A percentile compares a stretch with the other conserved stretches of the same genome.
Evolutionary conservation across 1,140 invertebrate genomes (phyloP).

Genomic region (Ganaspis sp.): DNA sequence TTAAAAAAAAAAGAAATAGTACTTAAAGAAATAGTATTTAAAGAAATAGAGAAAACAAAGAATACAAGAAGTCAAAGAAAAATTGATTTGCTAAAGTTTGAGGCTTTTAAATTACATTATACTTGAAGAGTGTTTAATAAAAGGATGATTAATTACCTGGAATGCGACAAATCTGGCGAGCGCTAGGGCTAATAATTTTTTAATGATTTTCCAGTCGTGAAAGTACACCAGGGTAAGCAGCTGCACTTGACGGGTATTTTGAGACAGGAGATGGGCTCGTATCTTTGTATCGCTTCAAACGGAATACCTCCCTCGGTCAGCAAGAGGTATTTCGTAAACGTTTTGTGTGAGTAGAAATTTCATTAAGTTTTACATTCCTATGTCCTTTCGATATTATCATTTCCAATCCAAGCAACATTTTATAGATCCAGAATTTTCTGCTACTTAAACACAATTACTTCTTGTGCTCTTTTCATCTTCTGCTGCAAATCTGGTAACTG

Average conservation of each 20-base stretch:
- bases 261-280: constrained; percentile 89
- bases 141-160: neutral
- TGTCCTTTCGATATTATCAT: constrained; percentile 5
- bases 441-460: constrained; percentile 11
- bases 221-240: constrained; percentile 81
- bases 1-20: too few species aligned
- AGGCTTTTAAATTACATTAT: neutral
- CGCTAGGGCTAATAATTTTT: neutral
- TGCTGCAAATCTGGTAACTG: neutral
- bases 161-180: neutral
- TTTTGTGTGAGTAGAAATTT: constrained; percentile 86
- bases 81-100: neutral
- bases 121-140: neutral
- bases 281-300: constrained; percentile 92
- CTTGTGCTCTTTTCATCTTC: neutral
- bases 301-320: constrained; percentile 90
- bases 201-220: constrained; percentile 75
- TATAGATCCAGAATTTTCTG: constrained; percentile 34
- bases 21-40: too few species aligned
- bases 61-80: too few species aligned
- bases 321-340: constrained; percentile 87
- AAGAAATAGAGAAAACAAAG: too few species aligned
- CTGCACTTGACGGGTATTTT: constrained; percentile 84
- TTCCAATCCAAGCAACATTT: constrained; percentile 10
- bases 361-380: neutral